Conservation (phyloP, 2,888 invertebrate species). For the Volucella inanis region DNA sequence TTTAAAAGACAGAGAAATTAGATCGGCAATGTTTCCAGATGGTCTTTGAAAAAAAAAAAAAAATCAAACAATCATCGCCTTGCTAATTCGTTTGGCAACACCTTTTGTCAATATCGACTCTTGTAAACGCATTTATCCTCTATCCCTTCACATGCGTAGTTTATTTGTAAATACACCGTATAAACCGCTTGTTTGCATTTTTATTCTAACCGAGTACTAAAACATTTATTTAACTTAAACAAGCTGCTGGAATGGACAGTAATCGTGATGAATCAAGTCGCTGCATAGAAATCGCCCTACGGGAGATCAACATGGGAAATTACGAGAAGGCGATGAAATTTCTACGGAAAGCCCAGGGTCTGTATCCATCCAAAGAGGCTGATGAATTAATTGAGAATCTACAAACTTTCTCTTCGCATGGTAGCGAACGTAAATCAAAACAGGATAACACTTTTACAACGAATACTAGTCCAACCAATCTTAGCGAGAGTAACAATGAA, state of each 20-base stretch:
- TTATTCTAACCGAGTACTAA: conserved; percentile 14
- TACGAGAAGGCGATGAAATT: conserved; percentile 87
- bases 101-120: too few species aligned
- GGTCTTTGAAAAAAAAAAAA: too few species aligned
- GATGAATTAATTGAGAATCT: conserved; percentile 84
- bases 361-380: conserved; percentile 86
- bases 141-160: too few species aligned
- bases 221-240: conserved; percentile 48
- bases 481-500: conserved; percentile 76
- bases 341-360: conserved; percentile 86
- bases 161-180: too few species aligned
- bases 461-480: conserved; percentile 79
- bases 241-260: conserved; percentile 85
- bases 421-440: neutral
- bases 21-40: too few species aligned
- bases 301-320: conserved; percentile 85
- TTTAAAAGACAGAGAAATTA: too few species aligned
- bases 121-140: too few species aligned
- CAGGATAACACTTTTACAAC: conserved; percentile 74
- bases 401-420: conserved; percentile 71
- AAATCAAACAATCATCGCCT: too few species aligned
- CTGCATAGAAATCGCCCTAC: conserved; percentile 87
- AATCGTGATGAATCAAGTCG: conserved; percentile 88
- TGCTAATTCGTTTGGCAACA: too few species aligned
- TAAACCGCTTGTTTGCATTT: neutral